Percentiles rank a stretch among this genome's conserved stretches.
phyloP scores from a whole-genome alignment of 2,888 invertebrate species.

The Cantharis rustica region DNA sequence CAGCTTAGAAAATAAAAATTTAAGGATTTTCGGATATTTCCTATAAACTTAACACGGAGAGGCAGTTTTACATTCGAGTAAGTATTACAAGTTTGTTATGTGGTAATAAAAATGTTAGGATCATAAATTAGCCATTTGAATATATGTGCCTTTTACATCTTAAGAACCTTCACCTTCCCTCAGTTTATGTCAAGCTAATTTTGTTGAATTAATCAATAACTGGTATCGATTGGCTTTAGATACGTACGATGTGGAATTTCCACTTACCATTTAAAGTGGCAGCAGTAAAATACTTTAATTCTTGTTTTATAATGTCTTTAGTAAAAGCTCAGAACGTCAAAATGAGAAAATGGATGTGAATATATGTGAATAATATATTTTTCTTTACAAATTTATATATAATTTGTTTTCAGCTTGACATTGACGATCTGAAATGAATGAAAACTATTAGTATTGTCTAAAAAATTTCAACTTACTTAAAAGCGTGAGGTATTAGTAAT shows the following conservation, averaged over 20 bases:
- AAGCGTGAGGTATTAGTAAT: too few species aligned
- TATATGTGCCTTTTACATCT: background rate
- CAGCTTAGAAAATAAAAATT: background rate
- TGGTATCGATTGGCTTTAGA: background rate
- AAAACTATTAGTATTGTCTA: too few species aligned
- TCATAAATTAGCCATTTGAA: background rate
- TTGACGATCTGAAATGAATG: too few species aligned
- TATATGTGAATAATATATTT: too few species aligned
- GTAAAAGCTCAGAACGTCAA: too few species aligned
- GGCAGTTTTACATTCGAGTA: background rate
- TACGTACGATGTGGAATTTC: background rate
- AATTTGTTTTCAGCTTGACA: too few species aligned
- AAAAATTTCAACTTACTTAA: too few species aligned
- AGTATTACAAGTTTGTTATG: background rate
- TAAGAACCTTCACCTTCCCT: background rate
- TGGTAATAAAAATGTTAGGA: background rate
- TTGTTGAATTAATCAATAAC: background rate
- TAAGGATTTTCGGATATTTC: background rate
- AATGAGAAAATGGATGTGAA: too few species aligned
- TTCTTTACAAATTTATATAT: too few species aligned
- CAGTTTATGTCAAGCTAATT: background rate
- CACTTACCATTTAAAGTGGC: too few species aligned
- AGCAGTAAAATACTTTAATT: too few species aligned
- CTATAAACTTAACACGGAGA: background rate
- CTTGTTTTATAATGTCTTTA: background rate